Percentiles rank a stretch among this genome's conserved stretches.
These are phyloP conservation scores for Heterochromis multidens DNA, from an alignment of 2,113 vertebrate genomes.

Conservation along the genomic window DNA sequence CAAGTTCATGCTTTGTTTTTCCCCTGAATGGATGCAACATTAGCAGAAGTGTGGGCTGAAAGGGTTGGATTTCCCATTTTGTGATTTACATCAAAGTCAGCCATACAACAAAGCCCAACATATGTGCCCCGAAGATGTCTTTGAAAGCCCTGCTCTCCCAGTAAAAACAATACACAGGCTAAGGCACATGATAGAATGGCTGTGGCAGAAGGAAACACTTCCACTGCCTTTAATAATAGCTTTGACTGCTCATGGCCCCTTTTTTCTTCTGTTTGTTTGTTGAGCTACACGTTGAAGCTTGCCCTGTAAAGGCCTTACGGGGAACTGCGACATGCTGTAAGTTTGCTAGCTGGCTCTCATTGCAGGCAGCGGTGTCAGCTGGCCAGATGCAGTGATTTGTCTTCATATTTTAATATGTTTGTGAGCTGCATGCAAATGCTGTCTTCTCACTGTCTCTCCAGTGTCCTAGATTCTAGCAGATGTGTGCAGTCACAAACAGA, in stretches of 20 bases:
- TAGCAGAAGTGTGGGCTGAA: neutral
- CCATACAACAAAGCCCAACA: conserved; percentile 47
- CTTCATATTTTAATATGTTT: conserved; percentile 77
- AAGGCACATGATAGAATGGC: conserved; percentile 33
- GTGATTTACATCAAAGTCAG: conserved; percentile 67
- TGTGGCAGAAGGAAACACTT: conserved; percentile 53
- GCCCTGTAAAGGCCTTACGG: conserved; percentile 50
- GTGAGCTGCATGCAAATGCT: conserved; percentile 68
- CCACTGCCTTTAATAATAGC: conserved; percentile 68
- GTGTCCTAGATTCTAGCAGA: conserved; percentile 58
- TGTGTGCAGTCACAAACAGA: neutral
- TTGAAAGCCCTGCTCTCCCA: conserved; percentile 34
- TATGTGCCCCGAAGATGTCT: conserved; percentile 32
- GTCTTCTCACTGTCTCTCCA: conserved; percentile 40
- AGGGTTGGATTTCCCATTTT: conserved; percentile 50
- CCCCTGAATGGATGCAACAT: conserved; percentile 6
- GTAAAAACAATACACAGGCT: conserved; percentile 24
- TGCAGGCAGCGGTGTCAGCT: conserved; percentile 59
- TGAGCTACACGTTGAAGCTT: conserved; percentile 56
- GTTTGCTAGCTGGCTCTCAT: conserved; percentile 50
- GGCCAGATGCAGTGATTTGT: conserved; percentile 69
- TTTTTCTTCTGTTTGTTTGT: conserved; percentile 62
- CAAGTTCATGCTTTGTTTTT: neutral
- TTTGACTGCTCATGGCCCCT: conserved; percentile 40
- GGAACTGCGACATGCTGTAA: conserved; percentile 51